Evolutionary conservation across 2,113 vertebrate genomes (phyloP).

Genomic region (Baryphthengus martii): DNA sequence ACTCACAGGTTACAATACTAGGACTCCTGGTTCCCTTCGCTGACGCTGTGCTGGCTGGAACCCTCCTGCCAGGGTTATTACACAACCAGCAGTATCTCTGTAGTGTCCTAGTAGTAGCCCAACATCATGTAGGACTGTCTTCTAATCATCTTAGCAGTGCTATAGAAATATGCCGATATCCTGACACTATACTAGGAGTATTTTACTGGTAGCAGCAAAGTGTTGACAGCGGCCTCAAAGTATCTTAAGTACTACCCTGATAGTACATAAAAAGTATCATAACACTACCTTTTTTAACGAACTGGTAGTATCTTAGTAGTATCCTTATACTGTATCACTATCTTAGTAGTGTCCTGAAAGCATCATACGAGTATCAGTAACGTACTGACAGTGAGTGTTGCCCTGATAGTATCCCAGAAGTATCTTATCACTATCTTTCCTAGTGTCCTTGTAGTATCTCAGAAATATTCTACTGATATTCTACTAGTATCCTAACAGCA

Average conservation of each 20-base stretch:
- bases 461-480: not conserved
- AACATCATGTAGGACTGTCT: not conserved
- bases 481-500: not conserved
- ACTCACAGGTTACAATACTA: not conserved
- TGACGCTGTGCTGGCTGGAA: accelerated
- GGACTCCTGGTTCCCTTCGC: accelerated
- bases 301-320: not conserved
- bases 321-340: not conserved
- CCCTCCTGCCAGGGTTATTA: not conserved
- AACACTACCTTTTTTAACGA: not conserved
- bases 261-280: accelerated
- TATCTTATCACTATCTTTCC: not conserved
- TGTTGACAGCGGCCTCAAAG: accelerated
- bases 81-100: not conserved
- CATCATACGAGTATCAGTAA: not conserved
- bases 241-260: not conserved
- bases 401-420: not conserved
- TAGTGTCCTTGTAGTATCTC: not conserved
- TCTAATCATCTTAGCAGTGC: not conserved
- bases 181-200: not conserved
- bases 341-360: not conserved
- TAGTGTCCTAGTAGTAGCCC: not conserved
- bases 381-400: not conserved
- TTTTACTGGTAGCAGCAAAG: not conserved
- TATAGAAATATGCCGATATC: not conserved